Evolutionary conservation across 2,113 vertebrate genomes (phyloP), one percentile per base, ranked within the genome.

Genomic region (Neolamprologus longior): DNA sequence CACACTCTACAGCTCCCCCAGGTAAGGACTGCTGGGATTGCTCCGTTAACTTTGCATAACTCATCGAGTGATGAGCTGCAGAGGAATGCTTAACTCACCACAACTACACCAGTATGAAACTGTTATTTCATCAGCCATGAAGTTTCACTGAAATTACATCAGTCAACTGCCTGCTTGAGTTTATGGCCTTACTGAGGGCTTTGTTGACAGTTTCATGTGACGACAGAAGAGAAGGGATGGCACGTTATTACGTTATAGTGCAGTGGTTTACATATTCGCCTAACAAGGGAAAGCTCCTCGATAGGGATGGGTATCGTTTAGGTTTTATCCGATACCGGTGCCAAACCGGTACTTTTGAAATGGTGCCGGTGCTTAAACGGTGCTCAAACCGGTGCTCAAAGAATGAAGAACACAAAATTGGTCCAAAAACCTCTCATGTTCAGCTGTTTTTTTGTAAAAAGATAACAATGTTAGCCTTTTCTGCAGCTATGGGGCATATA

Each of bases 1-100:
- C 81, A 97, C 97, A 7, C 95, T 97, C 17, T 98, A 97, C 73
- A 96, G 97, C 82, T 98, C 98, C 26, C 98, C 98, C 78, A 98
- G 98, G 98, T 99, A 95, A 97, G 96, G 81, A 19, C 42, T 45
- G 17, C 50, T 54, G 33, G 28, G 19, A 55, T 7, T 37, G 57
- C 82, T 33, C 9, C 4, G 4, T 63, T 2, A 35, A 33, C 53
- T 66, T 37, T 2, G 66, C 6, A 24, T 35, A 71, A 7, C 54
- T 14, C 37, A 81, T 78, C 5, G 58, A 54, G 28, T 28, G 84
- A 47, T 19, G 21, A 17, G 5, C 42, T 76, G 71, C 42, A 76
- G 26, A 47, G 71, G 40, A 35, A 85, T 26, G 47, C 37, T 13
- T 31, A 13, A 13, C 31, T 87, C 9, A 28, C 40, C 40, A 3